phyloP scores from a whole-genome alignment of 2,113 vertebrate species.

The Calyptomena viridis region DNA sequence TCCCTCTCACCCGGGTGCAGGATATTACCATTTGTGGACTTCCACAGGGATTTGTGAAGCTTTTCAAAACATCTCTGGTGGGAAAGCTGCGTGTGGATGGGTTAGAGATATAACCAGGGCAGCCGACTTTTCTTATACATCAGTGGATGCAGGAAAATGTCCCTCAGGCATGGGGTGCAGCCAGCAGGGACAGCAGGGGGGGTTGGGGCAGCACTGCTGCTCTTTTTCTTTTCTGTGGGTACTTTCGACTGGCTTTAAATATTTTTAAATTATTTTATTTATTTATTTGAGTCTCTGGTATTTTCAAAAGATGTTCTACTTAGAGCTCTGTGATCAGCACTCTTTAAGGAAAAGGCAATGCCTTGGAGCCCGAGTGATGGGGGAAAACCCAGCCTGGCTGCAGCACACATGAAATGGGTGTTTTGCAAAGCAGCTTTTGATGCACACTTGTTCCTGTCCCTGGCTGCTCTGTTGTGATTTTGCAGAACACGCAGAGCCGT shows the following conservation, averaged over 20 bases:
- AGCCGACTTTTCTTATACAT: accelerated
- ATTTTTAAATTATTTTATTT: neutral
- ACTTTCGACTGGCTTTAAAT: neutral
- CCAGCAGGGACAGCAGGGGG: accelerated
- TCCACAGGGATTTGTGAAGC: neutral
- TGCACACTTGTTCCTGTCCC: neutral
- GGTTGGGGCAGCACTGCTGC: accelerated
- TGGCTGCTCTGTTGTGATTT: neutral
- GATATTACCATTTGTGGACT: neutral
- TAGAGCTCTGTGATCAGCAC: neutral
- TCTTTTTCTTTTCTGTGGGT: neutral
- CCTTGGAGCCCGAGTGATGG: neutral
- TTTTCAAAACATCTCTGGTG: neutral
- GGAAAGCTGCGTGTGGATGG: neutral
- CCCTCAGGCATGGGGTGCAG: accelerated
- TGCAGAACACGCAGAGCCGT: neutral
- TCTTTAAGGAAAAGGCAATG: neutral
- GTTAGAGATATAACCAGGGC: neutral
- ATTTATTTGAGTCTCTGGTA: neutral
- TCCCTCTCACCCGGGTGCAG: neutral
- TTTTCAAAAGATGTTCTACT: constrained; percentile 12
- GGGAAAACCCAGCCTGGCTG: neutral
- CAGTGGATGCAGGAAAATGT: neutral
- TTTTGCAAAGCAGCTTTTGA: constrained; percentile 37
- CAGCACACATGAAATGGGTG: neutral